phyloP scores from a whole-genome alignment of 2,113 vertebrate genomes.

The Ibidorhyncha struthersii region DNA sequence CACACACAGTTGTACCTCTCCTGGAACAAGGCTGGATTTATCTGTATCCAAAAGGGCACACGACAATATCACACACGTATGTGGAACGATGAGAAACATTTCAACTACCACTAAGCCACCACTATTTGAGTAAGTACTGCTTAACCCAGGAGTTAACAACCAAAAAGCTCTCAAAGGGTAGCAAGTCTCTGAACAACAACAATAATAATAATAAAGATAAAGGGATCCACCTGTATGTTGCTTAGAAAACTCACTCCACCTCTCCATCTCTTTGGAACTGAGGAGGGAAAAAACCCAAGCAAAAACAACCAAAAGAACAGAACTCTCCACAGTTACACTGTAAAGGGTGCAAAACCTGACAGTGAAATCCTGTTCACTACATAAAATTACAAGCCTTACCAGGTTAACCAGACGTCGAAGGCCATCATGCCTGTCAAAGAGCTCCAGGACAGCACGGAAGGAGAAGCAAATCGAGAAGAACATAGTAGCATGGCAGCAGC shows the following conservation, averaged over 20 bases:
- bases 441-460: conserved; percentile 94
- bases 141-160: neutral
- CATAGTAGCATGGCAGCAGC: conserved; percentile 99
- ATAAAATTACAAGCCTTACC: conserved; percentile 69
- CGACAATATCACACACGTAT: fast-evolving
- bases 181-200: neutral
- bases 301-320: neutral
- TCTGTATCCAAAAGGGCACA: neutral
- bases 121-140: neutral
- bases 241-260: neutral
- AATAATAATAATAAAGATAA: neutral
- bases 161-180: neutral
- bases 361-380: neutral
- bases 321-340: neutral
- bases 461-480: conserved; percentile 99
- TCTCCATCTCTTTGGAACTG: neutral
- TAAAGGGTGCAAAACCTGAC: neutral
- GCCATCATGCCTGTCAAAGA: conserved; percentile 96
- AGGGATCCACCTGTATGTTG: fast-evolving
- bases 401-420: conserved; percentile 95
- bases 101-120: neutral
- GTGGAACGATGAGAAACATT: neutral
- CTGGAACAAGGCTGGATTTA: neutral
- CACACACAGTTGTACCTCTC: neutral
- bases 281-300: neutral